Evolutionary conservation across 1,140 invertebrate species (phyloP).

Genomic region (Papilio polytes): DNA sequence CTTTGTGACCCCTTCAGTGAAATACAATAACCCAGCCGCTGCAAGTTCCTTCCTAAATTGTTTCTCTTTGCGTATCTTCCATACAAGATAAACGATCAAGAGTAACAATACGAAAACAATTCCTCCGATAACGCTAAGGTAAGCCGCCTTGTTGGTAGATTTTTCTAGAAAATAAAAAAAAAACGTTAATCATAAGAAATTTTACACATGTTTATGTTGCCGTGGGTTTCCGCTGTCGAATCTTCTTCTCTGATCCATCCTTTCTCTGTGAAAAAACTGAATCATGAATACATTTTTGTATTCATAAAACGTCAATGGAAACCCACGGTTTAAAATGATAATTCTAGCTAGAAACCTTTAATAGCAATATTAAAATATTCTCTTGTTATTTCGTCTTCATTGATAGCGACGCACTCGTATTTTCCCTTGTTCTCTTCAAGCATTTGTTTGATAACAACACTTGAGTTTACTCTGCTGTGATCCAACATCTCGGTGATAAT

Average conservation of each 20-base stretch:
- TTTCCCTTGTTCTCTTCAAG: slow-evolving; percentile 58
- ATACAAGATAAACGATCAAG: slow-evolving; percentile 82
- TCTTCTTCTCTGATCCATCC: too few relatives aligned
- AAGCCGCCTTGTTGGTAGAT: slow-evolving; percentile 51
- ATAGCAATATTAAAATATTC: slow-evolving; percentile 54
- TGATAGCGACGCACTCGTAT: slow-evolving; percentile 65
- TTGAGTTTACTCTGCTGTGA: slow-evolving; percentile 59
- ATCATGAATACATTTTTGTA: background rate
- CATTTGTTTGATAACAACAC: slow-evolving; percentile 55
- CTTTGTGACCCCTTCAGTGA: slow-evolving; percentile 91
- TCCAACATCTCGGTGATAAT: slow-evolving; percentile 51
- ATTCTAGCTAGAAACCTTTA: slow-evolving; percentile 53
- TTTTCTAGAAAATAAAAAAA: slow-evolving; percentile 52
- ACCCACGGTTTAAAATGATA: background rate
- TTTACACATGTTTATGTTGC: too few relatives aligned
- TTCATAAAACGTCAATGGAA: background rate
- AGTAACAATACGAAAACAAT: slow-evolving; percentile 82
- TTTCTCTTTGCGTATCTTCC: slow-evolving; percentile 86
- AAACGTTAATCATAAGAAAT: background rate
- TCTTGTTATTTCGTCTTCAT: slow-evolving; percentile 11
- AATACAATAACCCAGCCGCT: slow-evolving; percentile 88
- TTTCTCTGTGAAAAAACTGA: too few relatives aligned
- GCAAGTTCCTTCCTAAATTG: slow-evolving; percentile 86
- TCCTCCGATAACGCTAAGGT: slow-evolving; percentile 68
- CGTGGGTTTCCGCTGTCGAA: too few relatives aligned